Conservation (phyloP, 2,113 vertebrate genomes). For the Mormyrus iriodes region DNA sequence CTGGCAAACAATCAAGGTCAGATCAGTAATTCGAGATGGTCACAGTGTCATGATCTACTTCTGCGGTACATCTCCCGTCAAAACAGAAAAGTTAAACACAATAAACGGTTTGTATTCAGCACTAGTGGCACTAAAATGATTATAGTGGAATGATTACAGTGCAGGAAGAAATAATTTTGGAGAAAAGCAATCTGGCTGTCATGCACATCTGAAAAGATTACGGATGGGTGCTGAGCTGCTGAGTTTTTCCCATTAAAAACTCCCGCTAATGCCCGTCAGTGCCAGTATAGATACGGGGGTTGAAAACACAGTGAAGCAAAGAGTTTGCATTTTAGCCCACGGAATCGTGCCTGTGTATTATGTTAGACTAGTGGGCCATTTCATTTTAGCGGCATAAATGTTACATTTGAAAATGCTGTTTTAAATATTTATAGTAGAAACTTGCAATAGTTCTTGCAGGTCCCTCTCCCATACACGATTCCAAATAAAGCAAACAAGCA, state of each 20-base stretch:
- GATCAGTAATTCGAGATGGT: neutral
- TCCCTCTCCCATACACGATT: neutral
- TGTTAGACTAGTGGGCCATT: neutral
- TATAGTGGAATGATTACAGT: neutral
- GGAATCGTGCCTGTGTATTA: neutral
- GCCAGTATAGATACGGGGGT: neutral
- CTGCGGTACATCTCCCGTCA: neutral
- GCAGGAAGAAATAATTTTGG: neutral
- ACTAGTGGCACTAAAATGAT: neutral
- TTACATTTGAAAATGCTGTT: neutral
- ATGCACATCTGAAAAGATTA: neutral
- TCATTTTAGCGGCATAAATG: neutral
- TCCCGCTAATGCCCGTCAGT: neutral
- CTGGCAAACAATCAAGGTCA: neutral
- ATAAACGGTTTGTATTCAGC: neutral
- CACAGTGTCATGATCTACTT: neutral
- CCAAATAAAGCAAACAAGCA: neutral
- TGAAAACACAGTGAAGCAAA: neutral
- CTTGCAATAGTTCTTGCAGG: neutral
- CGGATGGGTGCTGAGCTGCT: neutral
- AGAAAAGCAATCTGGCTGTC: neutral
- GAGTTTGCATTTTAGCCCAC: neutral
- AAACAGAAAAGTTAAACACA: neutral
- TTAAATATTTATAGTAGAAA: neutral
- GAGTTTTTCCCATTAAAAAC: neutral